Percentiles rank a stretch among this genome's conserved stretches.
Evolutionary conservation across 2,888 invertebrate species (phyloP).

Genomic region (Neoscelio sp.): DNA sequence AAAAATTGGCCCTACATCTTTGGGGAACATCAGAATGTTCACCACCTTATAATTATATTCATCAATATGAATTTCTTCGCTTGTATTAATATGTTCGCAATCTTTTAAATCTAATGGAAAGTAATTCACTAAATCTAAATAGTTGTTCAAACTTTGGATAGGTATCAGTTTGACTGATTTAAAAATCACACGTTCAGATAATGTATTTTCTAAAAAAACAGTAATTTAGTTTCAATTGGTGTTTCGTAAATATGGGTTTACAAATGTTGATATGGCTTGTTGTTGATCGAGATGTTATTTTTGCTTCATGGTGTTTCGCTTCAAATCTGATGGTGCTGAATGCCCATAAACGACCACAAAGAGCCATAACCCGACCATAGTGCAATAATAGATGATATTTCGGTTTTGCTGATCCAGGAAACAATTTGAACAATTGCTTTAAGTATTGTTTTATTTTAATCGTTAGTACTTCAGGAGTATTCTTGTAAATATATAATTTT

Average conservation of each 20-base stretch:
- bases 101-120: background rate
- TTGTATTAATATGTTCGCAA: background rate
- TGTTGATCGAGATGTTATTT: slow-evolving; percentile 13
- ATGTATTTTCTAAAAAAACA: background rate
- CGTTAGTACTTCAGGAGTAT: background rate
- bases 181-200: background rate
- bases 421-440: slow-evolving; percentile 12
- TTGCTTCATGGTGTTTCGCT: slow-evolving; percentile 22
- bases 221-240: slow-evolving; percentile 1
- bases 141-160: background rate
- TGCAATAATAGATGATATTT: slow-evolving; percentile 59
- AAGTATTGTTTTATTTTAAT: slow-evolving; percentile 29
- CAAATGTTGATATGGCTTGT: slow-evolving; percentile 14
- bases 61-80: background rate
- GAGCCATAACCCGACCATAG: slow-evolving; percentile 41
- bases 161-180: slow-evolving; percentile 2
- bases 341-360: slow-evolving; percentile 38
- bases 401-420: slow-evolving; percentile 30
- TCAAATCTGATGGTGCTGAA: background rate
- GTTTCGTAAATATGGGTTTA: slow-evolving; percentile 1
- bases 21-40: slow-evolving; percentile 2
- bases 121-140: background rate
- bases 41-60: background rate
- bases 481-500: background rate
- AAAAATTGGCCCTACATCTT: background rate